Evolutionary conservation across 2,797 vertebrate species (phyloP).

Genomic region (Cyprinodon diabolis): DNA sequence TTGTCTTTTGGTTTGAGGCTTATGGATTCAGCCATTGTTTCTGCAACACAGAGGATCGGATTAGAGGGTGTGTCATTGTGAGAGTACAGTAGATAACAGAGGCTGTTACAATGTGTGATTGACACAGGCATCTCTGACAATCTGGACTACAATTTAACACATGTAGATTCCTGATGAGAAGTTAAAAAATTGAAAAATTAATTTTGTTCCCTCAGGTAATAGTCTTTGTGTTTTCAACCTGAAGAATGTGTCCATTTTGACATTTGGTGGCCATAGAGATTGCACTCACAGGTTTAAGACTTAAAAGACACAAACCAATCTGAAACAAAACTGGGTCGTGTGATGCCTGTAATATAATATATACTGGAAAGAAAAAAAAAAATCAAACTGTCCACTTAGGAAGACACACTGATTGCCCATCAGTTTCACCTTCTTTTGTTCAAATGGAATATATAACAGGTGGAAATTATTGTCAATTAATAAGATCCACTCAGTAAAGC

Average conservation of each 20-base stretch:
- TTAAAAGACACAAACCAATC: not conserved
- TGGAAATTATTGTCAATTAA: too few species aligned
- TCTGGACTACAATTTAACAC: slow-evolving; percentile 40
- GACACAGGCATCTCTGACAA: slow-evolving; percentile 66
- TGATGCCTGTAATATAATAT: too few species aligned
- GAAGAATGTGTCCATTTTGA: slow-evolving; percentile 59
- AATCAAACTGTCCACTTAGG: too few species aligned
- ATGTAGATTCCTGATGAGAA: slow-evolving; percentile 17
- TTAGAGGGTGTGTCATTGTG: slow-evolving; percentile 19
- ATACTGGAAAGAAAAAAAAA: too few species aligned
- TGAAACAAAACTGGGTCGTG: too few species aligned
- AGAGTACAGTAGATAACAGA: slow-evolving; percentile 71
- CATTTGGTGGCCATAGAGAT: slow-evolving; percentile 61
- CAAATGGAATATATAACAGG: too few species aligned
- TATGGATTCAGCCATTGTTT: slow-evolving; percentile 77
- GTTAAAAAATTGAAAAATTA: not conserved
- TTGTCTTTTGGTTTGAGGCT: slow-evolving; percentile 66
- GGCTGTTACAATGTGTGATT: slow-evolving; percentile 44
- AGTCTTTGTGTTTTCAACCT: not conserved
- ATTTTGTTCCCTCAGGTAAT: not conserved
- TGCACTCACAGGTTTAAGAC: slow-evolving; percentile 68
- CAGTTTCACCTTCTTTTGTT: too few species aligned
- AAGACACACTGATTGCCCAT: too few species aligned
- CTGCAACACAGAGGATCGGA: slow-evolving; percentile 44
- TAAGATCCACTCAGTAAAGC: too few species aligned